phyloP scores from a whole-genome alignment of 1,140 invertebrate genomes.

The Phenacoccus solenopsis region DNA sequence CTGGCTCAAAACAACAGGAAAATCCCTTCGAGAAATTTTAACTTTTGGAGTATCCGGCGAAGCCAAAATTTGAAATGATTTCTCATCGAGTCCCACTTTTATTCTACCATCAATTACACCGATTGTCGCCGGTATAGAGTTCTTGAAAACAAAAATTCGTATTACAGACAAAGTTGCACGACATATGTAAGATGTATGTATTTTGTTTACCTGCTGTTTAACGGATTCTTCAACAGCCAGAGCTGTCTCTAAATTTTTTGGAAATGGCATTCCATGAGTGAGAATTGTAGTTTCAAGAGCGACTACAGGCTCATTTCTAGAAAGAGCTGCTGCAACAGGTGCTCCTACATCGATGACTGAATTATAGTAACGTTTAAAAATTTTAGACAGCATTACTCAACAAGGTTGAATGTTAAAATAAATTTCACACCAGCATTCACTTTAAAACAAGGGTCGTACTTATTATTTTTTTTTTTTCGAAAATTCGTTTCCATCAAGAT shows the following conservation, averaged over 20 bases:
- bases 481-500: too few relatives aligned
- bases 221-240: conserved; percentile 66
- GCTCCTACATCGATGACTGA: conserved; percentile 33
- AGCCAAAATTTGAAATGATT: conserved; percentile 50
- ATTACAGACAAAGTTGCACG: not conserved
- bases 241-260: conserved; percentile 80
- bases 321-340: conserved; percentile 45
- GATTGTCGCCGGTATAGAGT: conserved; percentile 87
- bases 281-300: conserved; percentile 96
- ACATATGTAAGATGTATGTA: conserved; percentile 10
- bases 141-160: conserved; percentile 39
- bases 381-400: not conserved
- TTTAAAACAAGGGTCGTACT: too few relatives aligned
- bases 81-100: conserved; percentile 56
- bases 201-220: conserved; percentile 42
- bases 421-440: too few relatives aligned
- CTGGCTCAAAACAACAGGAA: conserved; percentile 59
- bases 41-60: conserved; percentile 37
- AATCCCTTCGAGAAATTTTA: conserved; percentile 78
- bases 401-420: too few relatives aligned
- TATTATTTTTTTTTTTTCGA: too few relatives aligned
- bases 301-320: conserved; percentile 56
- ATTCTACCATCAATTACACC: conserved; percentile 74
- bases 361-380: not conserved
- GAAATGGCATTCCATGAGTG: conserved; percentile 95